These are phyloP conservation scores for Entomyzon cyanotis DNA, from an alignment of 2,113 vertebrate genomes.

Conservation along the genomic window DNA sequence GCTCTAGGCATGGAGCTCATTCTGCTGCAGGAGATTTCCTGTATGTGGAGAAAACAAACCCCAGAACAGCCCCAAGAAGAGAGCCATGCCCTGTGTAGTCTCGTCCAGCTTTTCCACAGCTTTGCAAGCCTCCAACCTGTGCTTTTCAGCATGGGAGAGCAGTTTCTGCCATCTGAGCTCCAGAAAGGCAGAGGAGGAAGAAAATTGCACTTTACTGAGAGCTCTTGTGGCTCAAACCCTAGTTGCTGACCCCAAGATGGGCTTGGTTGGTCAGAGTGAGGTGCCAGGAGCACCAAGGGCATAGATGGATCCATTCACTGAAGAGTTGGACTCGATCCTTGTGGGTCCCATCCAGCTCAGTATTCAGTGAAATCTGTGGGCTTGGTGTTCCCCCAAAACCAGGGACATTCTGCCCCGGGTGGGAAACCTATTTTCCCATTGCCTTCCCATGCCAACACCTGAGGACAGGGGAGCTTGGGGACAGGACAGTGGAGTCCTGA, in stretches of 20 bases:
- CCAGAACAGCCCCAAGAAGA: not conserved
- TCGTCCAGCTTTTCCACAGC: not conserved
- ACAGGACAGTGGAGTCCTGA: not conserved
- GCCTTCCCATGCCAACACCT: not conserved
- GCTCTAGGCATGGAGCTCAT: not conserved
- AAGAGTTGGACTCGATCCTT: not conserved
- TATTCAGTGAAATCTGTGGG: not conserved
- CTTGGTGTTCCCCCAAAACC: not conserved
- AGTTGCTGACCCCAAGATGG: not conserved
- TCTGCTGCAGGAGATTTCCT: not conserved
- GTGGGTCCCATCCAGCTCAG: not conserved
- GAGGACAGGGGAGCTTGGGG: not conserved
- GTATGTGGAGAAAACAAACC: fast-evolving
- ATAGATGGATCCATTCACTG: not conserved
- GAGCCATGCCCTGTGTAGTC: fast-evolving
- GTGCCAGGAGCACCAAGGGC: not conserved
- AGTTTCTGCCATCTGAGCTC: not conserved
- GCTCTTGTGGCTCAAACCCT: fast-evolving
- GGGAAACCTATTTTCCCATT: not conserved
- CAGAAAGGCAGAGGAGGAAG: not conserved
- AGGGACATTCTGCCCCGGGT: not conserved
- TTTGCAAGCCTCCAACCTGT: not conserved
- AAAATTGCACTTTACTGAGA: not conserved
- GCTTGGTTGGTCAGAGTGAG: not conserved
- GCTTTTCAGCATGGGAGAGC: not conserved